Evolutionary conservation across 2,888 invertebrate species (phyloP), one percentile per base, ranked within the genome.

Genomic region (Lasioglossum zephyrum): DNA sequence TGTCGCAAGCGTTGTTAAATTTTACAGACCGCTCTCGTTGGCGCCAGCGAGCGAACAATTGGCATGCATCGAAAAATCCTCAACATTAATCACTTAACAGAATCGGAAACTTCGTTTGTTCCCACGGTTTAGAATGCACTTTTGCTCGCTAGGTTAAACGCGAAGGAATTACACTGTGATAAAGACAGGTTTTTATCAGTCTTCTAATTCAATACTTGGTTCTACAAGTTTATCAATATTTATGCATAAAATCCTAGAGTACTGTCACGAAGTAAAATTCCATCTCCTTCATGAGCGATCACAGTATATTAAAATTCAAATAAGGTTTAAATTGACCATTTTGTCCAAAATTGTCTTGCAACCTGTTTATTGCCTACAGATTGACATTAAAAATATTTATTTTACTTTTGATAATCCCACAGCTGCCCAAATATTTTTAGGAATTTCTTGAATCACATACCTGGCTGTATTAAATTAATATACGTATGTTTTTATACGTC

Each of bases 1-100:
- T 70, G 70, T 69, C 16, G 75, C 53, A 70, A 39, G 18, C 63
- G 69, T 31, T 77, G 72, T 84, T 75, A 53, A 84, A 84, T 78
- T 75, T 75, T 53, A 26, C 63, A 41, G 63, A 16, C 26, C 4
- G 39, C n/a, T 8, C 57, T n/a, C 18, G 53, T 5, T 3, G 18
- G 16, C 5, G 13, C 18, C 16, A 16, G 11, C 16, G 49, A n/a
- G 31, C 22, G 53, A 63, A 39, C 44, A 63, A 82, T 66, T 66
- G 31, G 31, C 73, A 36, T 47, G 22, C 31, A 39, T n/a, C 36
- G 44, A 13, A n/a, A 66, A 3, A 9, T 72, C n/a, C 39, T 53
- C 31, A 36, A 31, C 11, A 70, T 49, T 77, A 49, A 70, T 70
- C 53, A 69, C 69, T 53, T 39, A 39, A 39, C 31, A 13, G 63